phyloP scores from a whole-genome alignment of 2,113 vertebrate genomes.

The Hemicordylus capensis region DNA sequence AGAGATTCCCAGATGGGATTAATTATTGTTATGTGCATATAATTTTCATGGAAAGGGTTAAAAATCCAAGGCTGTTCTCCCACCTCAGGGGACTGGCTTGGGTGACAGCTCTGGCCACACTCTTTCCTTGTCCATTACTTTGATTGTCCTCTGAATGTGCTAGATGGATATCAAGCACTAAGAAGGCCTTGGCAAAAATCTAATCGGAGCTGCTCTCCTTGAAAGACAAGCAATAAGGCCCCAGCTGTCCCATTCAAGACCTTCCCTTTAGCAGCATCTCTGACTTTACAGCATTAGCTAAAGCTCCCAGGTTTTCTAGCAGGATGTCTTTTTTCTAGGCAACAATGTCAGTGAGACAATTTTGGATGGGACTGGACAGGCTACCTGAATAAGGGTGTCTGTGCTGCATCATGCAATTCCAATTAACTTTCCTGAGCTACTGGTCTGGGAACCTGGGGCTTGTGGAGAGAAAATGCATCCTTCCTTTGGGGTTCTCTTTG shows the following conservation, averaged over 20 bases:
- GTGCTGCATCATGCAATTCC: neutral
- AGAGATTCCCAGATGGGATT: neutral
- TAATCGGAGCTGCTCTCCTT: neutral
- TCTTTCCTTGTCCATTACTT: slow-evolving; percentile 11
- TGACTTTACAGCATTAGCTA: neutral
- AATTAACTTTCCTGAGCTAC: neutral
- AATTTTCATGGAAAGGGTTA: neutral
- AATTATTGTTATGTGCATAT: neutral
- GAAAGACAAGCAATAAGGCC: slow-evolving; percentile 18
- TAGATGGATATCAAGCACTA: slow-evolving; percentile 5
- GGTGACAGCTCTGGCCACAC: neutral
- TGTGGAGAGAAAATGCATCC: neutral
- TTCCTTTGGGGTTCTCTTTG: neutral
- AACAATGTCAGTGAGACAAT: neutral
- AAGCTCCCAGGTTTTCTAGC: neutral
- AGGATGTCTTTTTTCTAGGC: neutral
- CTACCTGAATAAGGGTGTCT: neutral
- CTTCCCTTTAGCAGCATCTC: neutral
- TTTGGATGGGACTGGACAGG: neutral
- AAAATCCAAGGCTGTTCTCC: neutral
- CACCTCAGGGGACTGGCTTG: neutral
- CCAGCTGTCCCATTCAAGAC: slow-evolving; percentile 4
- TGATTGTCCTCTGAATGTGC: slow-evolving; percentile 7
- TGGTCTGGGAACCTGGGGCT: neutral
- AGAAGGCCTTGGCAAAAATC: slow-evolving; percentile 1